Base-by-base conservation (phyloP, 2,888 invertebrate species). In the Mesorhabditis belari region DNA sequence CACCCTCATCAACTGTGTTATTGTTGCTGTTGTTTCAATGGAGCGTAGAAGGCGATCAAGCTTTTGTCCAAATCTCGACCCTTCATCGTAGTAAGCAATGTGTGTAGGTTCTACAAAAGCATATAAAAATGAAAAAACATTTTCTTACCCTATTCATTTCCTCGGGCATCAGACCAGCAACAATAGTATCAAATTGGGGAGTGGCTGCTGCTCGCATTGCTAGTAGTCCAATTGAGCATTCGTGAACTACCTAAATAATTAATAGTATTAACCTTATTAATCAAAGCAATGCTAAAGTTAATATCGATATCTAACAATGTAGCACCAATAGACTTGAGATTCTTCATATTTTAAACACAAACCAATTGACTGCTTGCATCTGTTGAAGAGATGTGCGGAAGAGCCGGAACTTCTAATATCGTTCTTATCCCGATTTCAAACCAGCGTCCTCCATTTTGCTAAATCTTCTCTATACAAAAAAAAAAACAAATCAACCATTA, bases 351-450 rank as follows among this genome's bases (percentile, higher is more conserved):
- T 51, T 23, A 6, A 5, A 24, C 9, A 61, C 57, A 23, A 19
- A 66, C 67, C 55, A 67, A 25, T 6, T 63, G 63, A 51, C 69
- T 69, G 21, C 69, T 69, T 6, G 71, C 71, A 64, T 71, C 71
- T 3, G 66, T 58, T 17, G 69, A 66, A n/a, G 64, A 65, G 35
- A 71, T 67, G 23, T 71, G 71, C 3, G 67, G 24, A 5, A 71
- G 60, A 6, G 67, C 57, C 1, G 71, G 71, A 52, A 71, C 61
- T 54, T 69, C 65, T 5, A 71, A 55, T 19, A 67, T 64, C 0
- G 67, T 61, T 25, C 71, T 63, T 5, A 71, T 60, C 17, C 64
- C 64, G n/a, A 60, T 55, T 6, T 61, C 58, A n/a, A 62, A 69
- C 66, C 67, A 69, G 44, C 44, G 44, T 17, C 44, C 44, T 9